phyloP scores from a whole-genome alignment of 2,797 vertebrate genomes.

The Urophycis tenuis region DNA sequence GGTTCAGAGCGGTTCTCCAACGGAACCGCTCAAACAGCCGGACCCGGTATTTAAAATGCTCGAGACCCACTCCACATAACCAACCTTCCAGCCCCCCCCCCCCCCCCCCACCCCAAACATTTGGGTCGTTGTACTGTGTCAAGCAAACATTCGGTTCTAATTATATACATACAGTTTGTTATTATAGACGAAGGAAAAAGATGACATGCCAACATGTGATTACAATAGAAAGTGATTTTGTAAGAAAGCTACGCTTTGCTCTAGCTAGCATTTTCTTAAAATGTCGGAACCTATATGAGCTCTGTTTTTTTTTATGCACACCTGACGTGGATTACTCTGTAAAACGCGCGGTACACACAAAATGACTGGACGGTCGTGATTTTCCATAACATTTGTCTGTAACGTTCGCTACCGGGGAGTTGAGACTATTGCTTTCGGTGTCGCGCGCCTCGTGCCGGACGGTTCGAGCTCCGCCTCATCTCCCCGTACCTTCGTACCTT shows the following conservation, averaged over 20 bases:
- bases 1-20: not conserved
- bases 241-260: not conserved
- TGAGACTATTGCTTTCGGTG: not conserved
- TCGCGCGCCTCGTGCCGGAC: not conserved
- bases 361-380: not conserved
- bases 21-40: not conserved
- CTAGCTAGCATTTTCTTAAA: not conserved
- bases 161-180: not conserved
- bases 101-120: not conserved
- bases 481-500: no score
- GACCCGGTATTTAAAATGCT: not conserved
- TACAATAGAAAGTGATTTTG: not conserved
- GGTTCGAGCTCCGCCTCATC: not conserved
- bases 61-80: not conserved
- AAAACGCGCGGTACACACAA: not conserved
- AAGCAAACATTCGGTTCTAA: not conserved
- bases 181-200: not conserved
- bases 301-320: not conserved
- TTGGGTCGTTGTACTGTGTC: not conserved
- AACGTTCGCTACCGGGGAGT: not conserved
- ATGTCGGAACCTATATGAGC: not conserved
- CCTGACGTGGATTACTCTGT: not conserved
- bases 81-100: not conserved
- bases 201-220: not conserved
- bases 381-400: not conserved